Base-by-base conservation (phyloP, 35 echinoderm and acorn worm species). In the Hemicentrotus pulcherrimus region DNA sequence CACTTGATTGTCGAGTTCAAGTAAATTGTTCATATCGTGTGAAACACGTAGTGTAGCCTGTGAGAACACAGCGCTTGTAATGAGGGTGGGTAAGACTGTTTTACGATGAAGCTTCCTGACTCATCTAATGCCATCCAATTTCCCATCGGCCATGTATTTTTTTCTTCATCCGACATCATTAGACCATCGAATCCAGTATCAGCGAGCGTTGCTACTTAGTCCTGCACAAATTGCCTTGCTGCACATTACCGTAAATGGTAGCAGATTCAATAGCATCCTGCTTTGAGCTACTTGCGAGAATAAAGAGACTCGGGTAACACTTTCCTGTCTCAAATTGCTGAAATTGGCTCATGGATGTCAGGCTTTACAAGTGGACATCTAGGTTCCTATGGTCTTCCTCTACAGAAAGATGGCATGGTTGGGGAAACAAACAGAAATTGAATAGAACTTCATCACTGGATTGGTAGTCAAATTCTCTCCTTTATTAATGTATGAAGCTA, bases 61-160 rank as follows among this genome's bases (percentile, higher is more conserved):
- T 28, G 19, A 30, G 19, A n/a, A 55, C 50, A 11, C 11, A 0
- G 28, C 16, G 65, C 18, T 78, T 78, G 65, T 78, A 78, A 78
- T 78, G 4, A 28, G 65, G 65, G 28, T 78, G 65, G 65, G 65
- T 78, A 78, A 78, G 65, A n/a, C 65, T 78, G 28, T 22, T 78
- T 78, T 78, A 78, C 65, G 19, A 78, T 47, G 32, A 41, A 33
- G 88, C 88, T 90, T 90, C 88, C 88, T 90, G 88, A 90, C 88
- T 90, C 88, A 90, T 90, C 88, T 90, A 90, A 90, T 90, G 88
- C 88, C 32, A 90, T 90, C 88, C 32, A 90, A 90, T 90, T 90
- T 90, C 88, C 88, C 46, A 32, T 90, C 32, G 88, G 32, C 32
- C 22, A n/a, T n/a, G 32, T 41, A 9, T 90, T 30, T 41, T 90